Evolutionary conservation across 37 sponge, comb jelly and placozoan genomes (phyloP), one percentile per base, ranked within the genome.

Genomic region (Beroe ovata): DNA sequence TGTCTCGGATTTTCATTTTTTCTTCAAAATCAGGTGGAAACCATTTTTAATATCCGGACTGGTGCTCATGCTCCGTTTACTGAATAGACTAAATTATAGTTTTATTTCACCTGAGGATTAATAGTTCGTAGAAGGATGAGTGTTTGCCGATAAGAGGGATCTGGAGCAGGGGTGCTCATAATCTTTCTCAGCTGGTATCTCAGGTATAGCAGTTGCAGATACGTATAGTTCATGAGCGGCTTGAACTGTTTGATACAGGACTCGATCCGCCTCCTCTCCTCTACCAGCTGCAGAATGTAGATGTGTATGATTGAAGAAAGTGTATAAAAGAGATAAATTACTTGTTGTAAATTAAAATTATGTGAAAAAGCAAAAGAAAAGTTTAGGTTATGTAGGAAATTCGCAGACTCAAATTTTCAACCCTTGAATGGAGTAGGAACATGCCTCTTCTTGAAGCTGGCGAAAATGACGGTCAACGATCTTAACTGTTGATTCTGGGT

Each of bases 141-240:
- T 4, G 69, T 66, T 30, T 66, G 32, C 1, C 2, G 33, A 18
- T 66, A 66, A 66, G 29, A 30, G 8, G 69, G 8, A 30, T 25
- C 32, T 66, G 3, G 69, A 18, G 1, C 36, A 30, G 29, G 18
- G 2, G 29, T 37, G 2, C 34, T 33, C 36, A 66, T 14, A n/a
- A n/a, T n/a, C 2, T 14, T 0, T 4, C 35, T 26, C 3, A 66
- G 36, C 35, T 33, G 25, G 16, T 33, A 29, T 16, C 69, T 66
- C 19, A 66, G 69, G 30, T 66, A 66, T 37, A 66, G 69, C 69
- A 66, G 69, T 37, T 66, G 69, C 1, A 66, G 69, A 1, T 30
- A 11, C 11, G 69, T 66, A 16, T 29, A 66, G 36, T 66, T 66
- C 30, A 30, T 66, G 2, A 66, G 69, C 8, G 69, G 32, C 30